Evolutionary conservation across 2,888 invertebrate species (phyloP).

Genomic region (Neoascia interrupta): DNA sequence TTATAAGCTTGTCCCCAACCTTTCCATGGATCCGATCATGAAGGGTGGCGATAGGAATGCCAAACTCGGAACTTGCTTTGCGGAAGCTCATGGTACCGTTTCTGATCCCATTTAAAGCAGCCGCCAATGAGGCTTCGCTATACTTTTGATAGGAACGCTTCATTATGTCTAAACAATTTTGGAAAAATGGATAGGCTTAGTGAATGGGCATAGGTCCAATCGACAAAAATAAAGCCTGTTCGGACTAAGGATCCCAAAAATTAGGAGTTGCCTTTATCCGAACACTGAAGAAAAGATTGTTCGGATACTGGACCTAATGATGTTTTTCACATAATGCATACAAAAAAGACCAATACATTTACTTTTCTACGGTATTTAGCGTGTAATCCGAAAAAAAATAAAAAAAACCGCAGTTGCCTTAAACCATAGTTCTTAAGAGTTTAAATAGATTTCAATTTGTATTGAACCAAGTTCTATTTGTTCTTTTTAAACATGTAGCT

Average conservation of each 20-base stretch:
- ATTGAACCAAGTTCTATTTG: no score
- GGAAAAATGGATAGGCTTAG: background rate
- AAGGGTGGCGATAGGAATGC: background rate
- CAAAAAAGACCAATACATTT: no score
- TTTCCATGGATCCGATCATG: background rate
- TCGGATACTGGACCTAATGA: conserved; percentile 6
- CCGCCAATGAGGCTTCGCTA: background rate
- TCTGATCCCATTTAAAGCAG: background rate
- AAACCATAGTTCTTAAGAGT: no score
- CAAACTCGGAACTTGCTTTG: background rate
- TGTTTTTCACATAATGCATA: background rate
- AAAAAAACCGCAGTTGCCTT: no score
- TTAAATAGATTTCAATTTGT: no score
- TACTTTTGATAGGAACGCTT: background rate
- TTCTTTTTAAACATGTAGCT: no score
- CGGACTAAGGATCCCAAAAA: background rate
- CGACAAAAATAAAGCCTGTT: background rate
- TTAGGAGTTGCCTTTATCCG: no score
- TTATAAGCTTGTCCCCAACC: background rate
- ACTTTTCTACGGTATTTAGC: no score
- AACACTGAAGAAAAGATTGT: conserved; percentile 8
- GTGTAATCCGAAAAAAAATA: no score
- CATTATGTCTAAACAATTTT: background rate
- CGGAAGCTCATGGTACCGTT: background rate
- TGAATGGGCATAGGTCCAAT: background rate